Percentiles rank a stretch among this genome's conserved stretches.
phyloP scores from a whole-genome alignment of 1,140 invertebrate species.

The Pseudomyrmex gracilis region DNA sequence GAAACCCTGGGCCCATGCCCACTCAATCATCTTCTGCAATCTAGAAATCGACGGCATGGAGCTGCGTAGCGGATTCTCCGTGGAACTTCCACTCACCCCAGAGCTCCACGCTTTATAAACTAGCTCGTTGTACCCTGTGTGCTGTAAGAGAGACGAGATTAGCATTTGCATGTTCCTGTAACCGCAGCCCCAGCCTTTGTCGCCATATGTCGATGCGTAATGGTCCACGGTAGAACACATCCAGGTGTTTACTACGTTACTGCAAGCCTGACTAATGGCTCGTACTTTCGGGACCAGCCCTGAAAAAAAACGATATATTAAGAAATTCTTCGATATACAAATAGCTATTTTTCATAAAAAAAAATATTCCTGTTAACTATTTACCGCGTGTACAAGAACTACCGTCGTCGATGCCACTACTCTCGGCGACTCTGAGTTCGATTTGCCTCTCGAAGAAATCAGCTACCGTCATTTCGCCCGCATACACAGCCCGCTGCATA shows the following conservation, averaged over 20 bases:
- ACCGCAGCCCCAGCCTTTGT: constrained; percentile 96
- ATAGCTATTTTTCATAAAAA: background rate
- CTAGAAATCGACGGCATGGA: constrained; percentile 94
- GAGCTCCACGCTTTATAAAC: constrained; percentile 87
- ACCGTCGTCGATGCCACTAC: constrained; percentile 93
- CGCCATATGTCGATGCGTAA: constrained; percentile 94
- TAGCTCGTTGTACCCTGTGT: constrained; percentile 90
- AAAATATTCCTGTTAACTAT: constrained; percentile 9
- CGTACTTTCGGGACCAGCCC: constrained; percentile 91
- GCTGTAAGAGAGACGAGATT: constrained; percentile 91
- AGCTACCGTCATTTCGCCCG: constrained; percentile 93
- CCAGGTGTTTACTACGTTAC: constrained; percentile 89
- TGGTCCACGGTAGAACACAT: constrained; percentile 93
- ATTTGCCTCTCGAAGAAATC: constrained; percentile 94
- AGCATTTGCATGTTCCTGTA: constrained; percentile 97
- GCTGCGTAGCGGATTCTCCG: constrained; percentile 86
- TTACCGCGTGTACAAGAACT: constrained; percentile 91
- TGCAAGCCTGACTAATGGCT: constrained; percentile 89
- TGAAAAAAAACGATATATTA: constrained; percentile 77
- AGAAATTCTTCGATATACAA: background rate
- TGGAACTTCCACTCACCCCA: constrained; percentile 76
- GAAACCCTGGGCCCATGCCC: constrained; percentile 95
- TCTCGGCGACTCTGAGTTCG: constrained; percentile 90
- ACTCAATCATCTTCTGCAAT: constrained; percentile 93
- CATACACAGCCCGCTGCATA: constrained; percentile 93